Base-by-base conservation (phyloP, 2,888 invertebrate species). In the Chrysolina haemoptera region DNA sequence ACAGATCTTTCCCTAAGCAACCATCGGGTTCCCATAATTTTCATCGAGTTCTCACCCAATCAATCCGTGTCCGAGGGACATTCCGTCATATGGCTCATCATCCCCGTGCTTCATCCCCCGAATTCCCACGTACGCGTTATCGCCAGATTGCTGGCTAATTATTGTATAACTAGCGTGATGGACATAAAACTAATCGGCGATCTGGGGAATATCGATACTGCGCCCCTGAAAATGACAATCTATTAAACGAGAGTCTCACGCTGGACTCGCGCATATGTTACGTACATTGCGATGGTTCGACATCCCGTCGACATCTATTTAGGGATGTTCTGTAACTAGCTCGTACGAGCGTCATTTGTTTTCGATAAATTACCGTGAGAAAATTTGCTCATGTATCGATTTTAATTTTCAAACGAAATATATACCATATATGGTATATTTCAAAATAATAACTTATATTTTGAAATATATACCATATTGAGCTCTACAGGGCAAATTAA, bases 111-210 rank as follows among this genome's bases (percentile, higher is more conserved):
- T 65, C 46, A 63, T 50, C 69, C 46, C 53, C n/a, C 18, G 74
- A 74, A 74, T 77, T 77, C 77, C 77, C 77, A 77, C 77, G 76
- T 35, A 67, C 18, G 20, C 50, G 53, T 35, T 68, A 74, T 70
- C 76, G 76, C 74, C 77, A 77, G 77, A 77, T 77, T 74, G 77
- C 14, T 70, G 70, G 70, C 74, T 77, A 77, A 77, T 77, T 76
- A 72, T 71, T 48, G 50, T 68, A 74, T 71, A 74, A 70, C 73
- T 70, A 66, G 73, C 59, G 41, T 46, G 65, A 71, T 71, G 20
- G 35, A 53, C 20, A n/a, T 16, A 35, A 43, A 68, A 67, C 73
- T 73, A 73, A 73, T 73, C 73, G 62, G 46, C 66, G 18, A 67
- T 67, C 71, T 65, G 68, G 62, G 50, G 55, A 65, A 70, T 69